Conservation (phyloP, 2,888 invertebrate genomes). For the Galerucella nymphaeae region DNA sequence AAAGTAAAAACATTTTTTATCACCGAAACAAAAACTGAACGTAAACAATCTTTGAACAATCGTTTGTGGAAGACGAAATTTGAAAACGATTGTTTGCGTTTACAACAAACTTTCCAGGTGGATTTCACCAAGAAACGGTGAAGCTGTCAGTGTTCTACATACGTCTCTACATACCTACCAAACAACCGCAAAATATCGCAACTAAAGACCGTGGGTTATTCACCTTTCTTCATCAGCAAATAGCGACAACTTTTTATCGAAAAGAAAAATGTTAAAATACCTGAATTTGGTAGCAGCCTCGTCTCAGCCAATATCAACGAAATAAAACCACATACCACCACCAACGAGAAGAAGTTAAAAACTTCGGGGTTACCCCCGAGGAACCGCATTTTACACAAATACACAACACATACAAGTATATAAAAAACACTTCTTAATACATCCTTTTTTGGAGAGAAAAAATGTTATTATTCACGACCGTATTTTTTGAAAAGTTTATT, state of each 20-base stretch:
- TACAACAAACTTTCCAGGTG: conserved; percentile 6
- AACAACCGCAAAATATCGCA: conserved; percentile 1
- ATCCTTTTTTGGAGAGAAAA: neutral
- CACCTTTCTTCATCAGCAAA: conserved; percentile 19
- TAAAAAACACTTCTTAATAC: conserved; percentile 2
- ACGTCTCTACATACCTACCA: neutral
- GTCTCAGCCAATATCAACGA: conserved; percentile 54
- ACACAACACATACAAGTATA: conserved; percentile 47
- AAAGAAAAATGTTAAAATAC: conserved; percentile 28
- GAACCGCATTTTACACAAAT: conserved; percentile 56
- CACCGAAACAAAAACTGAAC: too few species aligned
- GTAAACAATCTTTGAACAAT: neutral
- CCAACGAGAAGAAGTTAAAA: conserved; percentile 51
- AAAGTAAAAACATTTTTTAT: too few species aligned
- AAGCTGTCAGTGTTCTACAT: conserved; percentile 26
- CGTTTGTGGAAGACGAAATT: neutral
- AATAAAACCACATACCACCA: conserved; percentile 55
- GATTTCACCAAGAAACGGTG: conserved; percentile 18
- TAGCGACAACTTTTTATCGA: conserved; percentile 6
- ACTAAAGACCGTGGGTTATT: conserved; percentile 22
- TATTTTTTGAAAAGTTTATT: neutral
- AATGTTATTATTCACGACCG: neutral
- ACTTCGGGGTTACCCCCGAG: conserved; percentile 53
- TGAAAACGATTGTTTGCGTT: neutral
- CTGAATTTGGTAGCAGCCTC: conserved; percentile 48